phyloP scores from a whole-genome alignment of 2,888 invertebrate species.

The Rhodophaea formosa region DNA sequence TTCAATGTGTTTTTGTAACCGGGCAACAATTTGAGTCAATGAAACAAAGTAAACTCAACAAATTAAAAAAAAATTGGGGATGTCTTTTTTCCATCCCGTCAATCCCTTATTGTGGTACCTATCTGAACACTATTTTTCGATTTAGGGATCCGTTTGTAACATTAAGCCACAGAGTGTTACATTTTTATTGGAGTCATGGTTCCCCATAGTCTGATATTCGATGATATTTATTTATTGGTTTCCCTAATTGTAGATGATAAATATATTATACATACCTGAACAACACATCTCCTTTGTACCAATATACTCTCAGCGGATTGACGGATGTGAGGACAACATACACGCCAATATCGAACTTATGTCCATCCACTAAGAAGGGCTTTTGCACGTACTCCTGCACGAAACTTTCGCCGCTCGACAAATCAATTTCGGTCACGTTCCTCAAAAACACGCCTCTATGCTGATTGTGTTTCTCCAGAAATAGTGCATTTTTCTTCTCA shows the following conservation, averaged over 20 bases:
- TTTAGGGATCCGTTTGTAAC: no score
- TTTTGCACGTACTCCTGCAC: constrained; percentile 94
- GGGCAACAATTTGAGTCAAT: no score
- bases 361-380: constrained; percentile 94
- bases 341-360: constrained; percentile 98
- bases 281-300: constrained; percentile 93
- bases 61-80: no score
- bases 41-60: no score
- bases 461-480: constrained; percentile 95
- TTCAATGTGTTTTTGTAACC: no score
- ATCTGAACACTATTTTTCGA: no score
- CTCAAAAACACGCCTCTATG: constrained; percentile 93
- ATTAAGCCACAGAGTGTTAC: no score
- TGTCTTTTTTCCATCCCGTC: no score
- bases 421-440: constrained; percentile 85
- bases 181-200: no score
- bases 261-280: constrained; percentile 83
- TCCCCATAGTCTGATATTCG: no score
- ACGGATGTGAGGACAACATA: constrained; percentile 95
- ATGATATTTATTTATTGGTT: not conserved
- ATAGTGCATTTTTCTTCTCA: constrained; percentile 85
- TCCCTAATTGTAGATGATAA: not conserved
- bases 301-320: constrained; percentile 93
- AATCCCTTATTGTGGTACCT: no score
- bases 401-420: constrained; percentile 87